Evolutionary conservation across 2,888 invertebrate species (phyloP), one percentile per base, ranked within the genome.

Genomic region (Antheraea assamensis): DNA sequence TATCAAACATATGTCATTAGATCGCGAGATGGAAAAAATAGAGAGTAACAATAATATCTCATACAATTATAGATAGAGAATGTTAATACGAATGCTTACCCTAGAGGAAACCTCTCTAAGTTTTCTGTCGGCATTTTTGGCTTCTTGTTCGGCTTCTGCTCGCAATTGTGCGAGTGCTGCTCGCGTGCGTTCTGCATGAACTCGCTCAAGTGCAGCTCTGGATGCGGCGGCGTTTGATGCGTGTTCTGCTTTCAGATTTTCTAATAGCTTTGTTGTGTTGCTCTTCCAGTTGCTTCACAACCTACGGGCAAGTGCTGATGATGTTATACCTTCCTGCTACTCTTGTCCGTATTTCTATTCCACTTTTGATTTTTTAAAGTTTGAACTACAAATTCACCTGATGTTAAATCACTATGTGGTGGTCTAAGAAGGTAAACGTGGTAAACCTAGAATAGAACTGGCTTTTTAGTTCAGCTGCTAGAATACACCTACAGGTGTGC

Each of bases 141-240:
- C 84, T 2, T 90, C 90, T 73, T 84, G 84, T 8, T 93, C 93
- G 0, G 87, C 83, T 10, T 94, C 94, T 0, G 85, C 86, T 0
- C 93, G 71, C 2, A 93, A 84, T 77, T 92, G 90, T 1, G 88
- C 87, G 2, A 94, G 83, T 10, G 94, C 92, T 0, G 84, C 78
- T 8, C 93, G 81, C 4, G 90, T 92, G 2, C 92, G 82, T 76
- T 92, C 93, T 0, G 92, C 94, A 77, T 91, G 89, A 0, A 83
- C 79, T 0, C 93, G 82, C 80, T 94, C 93, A 0, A 90, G 74
- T 0, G 86, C 77, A 0, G 89, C 82, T 2, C 92, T 85, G 0
- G 89, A 81, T 7, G 83, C 75, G 3, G 90, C 90, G 0, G 88
- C 81, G 0, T 81, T 76, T 0, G 87, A 78, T 0, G 82, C 75